Percentiles rank a stretch among this genome's conserved stretches.
These are phyloP conservation scores for Eleginops maclovinus DNA, from an alignment of 2,113 vertebrate genomes.

Conservation along the genomic window DNA sequence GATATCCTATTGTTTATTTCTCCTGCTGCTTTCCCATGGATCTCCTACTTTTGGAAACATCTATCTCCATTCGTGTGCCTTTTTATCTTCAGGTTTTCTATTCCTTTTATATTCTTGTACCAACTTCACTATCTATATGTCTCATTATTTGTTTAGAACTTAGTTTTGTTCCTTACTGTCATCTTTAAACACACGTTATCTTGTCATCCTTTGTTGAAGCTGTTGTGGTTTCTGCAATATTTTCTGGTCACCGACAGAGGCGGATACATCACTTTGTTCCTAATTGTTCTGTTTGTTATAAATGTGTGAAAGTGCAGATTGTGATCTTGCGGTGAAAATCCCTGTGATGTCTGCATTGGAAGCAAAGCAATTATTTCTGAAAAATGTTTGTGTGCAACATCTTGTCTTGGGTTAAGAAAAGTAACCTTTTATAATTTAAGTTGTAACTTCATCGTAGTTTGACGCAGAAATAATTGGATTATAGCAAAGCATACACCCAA, in stretches of 20 bases:
- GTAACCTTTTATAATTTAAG: neutral
- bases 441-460: neutral
- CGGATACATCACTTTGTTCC: neutral
- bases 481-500: neutral
- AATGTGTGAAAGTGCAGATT: neutral
- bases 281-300: neutral
- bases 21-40: neutral
- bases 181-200: neutral
- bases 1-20: constrained; percentile 3
- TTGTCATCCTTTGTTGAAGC: neutral
- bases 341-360: neutral
- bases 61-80: neutral
- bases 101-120: neutral
- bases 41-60: neutral
- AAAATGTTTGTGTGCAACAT: neutral
- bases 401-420: neutral
- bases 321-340: neutral
- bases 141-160: neutral
- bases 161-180: neutral
- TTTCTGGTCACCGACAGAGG: neutral
- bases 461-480: neutral
- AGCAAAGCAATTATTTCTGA: constrained; percentile 15
- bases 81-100: neutral
- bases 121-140: neutral
- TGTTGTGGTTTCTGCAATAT: neutral